phyloP scores from a whole-genome alignment of 2,797 vertebrate species.

The Tarsius wallacei region DNA sequence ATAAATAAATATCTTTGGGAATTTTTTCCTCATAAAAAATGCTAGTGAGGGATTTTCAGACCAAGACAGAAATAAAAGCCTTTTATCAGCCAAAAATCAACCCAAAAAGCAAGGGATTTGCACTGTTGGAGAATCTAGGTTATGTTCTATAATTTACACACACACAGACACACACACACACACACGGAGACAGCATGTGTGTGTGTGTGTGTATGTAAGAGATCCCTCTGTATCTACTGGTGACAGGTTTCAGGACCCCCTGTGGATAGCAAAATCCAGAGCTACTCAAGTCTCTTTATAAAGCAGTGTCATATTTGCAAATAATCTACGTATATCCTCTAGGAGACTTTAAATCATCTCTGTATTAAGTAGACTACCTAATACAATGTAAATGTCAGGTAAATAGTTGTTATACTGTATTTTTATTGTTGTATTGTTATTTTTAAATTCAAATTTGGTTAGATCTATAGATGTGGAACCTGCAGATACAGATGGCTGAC shows the following conservation, averaged over 20 bases:
- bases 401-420: background rate
- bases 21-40: background rate
- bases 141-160: background rate
- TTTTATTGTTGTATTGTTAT: background rate
- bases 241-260: background rate
- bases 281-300: background rate
- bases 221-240: background rate
- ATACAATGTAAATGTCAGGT: background rate
- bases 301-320: background rate
- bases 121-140: conserved; percentile 8
- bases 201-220: background rate
- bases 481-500: background rate
- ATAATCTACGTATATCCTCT: background rate
- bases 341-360: background rate
- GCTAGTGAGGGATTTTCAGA: conserved; percentile 59
- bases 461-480: background rate
- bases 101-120: background rate
- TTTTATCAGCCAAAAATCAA: conserved; percentile 44
- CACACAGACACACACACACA: fast-evolving
- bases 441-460: background rate
- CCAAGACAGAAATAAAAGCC: background rate
- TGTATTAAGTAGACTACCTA: background rate
- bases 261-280: background rate
- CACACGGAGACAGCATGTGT: background rate
- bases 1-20: background rate